Conservation (phyloP, 2,888 invertebrate species). For the Julus scandinavius region DNA sequence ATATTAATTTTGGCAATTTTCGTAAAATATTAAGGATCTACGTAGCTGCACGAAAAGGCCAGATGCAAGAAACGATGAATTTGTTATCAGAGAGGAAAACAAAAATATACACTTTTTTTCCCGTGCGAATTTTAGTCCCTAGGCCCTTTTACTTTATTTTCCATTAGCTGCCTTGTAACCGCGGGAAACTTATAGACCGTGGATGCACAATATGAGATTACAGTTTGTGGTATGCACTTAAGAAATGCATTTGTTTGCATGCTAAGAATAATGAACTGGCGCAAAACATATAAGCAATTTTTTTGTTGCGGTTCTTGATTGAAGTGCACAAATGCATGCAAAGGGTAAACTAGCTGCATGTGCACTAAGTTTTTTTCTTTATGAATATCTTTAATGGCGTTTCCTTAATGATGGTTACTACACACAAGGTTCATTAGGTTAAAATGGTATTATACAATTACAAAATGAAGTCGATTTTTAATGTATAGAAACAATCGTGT, state of each 20-base stretch:
- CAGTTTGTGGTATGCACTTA: not conserved
- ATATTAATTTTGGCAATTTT: not conserved
- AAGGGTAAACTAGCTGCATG: no score
- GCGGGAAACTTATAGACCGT: not conserved
- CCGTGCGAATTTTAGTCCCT: not conserved
- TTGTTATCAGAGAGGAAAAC: not conserved
- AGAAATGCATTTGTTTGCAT: not conserved
- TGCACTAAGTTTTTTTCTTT: no score
- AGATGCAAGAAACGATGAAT: not conserved
- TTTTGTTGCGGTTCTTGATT: not conserved
- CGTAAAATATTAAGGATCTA: not conserved
- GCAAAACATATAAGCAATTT: not conserved
- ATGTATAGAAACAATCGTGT: no score
- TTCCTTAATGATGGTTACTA: no score
- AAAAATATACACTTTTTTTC: not conserved
- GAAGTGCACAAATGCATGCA: no score
- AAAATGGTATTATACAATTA: no score
- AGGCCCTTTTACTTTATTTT: not conserved
- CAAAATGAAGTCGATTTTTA: no score
- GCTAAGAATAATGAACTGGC: not conserved
- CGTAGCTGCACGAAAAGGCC: not conserved
- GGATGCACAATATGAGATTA: not conserved
- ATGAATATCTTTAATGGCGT: no score
- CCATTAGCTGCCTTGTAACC: not conserved
- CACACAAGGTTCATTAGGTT: no score